These are phyloP conservation scores for Eupithecia insigniata DNA, from an alignment of 2,888 invertebrate species.

Conservation along the genomic window DNA sequence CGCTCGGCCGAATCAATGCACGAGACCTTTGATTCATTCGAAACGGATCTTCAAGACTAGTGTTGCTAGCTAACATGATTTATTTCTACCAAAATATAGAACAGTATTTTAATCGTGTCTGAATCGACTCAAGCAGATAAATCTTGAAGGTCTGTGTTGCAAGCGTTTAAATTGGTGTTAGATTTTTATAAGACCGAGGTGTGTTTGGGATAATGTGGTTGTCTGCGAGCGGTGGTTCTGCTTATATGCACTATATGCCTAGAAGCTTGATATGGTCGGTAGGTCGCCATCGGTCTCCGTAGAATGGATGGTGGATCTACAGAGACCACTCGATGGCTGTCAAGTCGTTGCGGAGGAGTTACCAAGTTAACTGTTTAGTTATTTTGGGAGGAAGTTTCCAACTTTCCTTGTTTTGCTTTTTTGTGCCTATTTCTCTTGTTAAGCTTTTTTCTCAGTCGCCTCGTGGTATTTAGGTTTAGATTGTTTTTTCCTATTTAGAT, in stretches of 20 bases:
- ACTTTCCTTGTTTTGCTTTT: constrained; percentile 52
- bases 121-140: constrained; percentile 14
- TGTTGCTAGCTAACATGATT: constrained; percentile 33
- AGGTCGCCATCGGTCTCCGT: constrained; percentile 28
- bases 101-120: constrained; percentile 13
- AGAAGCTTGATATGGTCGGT: constrained; percentile 47
- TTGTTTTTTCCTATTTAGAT: constrained; percentile 46
- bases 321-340: constrained; percentile 38
- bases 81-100: constrained; percentile 24
- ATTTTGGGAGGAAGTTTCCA: constrained; percentile 59
- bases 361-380: constrained; percentile 54
- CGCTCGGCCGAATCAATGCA: constrained; percentile 57
- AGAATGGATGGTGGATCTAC: constrained; percentile 21
- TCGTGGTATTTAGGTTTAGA: constrained; percentile 65
- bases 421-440: constrained; percentile 56
- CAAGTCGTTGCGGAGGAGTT: constrained; percentile 48
- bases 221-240: constrained; percentile 63
- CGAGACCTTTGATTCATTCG: constrained; percentile 33
- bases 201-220: constrained; percentile 80
- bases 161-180: constrained; percentile 74
- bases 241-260: constrained; percentile 50
- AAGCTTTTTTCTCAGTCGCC: constrained; percentile 54
- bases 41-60: constrained; percentile 55
- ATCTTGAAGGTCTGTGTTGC: constrained; percentile 60
- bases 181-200: constrained; percentile 70